phyloP scores from a whole-genome alignment of 2,113 vertebrate species.

The Rattus rattus region DNA sequence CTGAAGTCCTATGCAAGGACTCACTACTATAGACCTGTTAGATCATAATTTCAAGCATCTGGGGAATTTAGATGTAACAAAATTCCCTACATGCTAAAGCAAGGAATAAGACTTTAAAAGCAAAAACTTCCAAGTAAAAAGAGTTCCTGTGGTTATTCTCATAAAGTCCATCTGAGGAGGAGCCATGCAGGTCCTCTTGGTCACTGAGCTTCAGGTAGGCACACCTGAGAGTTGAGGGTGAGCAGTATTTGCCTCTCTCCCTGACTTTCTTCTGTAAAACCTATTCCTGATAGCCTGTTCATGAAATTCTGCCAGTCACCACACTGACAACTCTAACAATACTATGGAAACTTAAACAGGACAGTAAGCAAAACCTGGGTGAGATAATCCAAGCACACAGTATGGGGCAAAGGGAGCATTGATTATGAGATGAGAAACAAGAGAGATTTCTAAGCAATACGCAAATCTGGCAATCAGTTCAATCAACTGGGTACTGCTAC shows the following conservation, averaged over 20 bases:
- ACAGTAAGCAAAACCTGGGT: neutral
- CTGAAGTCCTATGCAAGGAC: neutral
- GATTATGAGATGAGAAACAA: slow-evolving; percentile 24
- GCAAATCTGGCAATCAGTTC: neutral
- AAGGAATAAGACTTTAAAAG: neutral
- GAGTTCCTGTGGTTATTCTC: neutral
- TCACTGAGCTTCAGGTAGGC: slow-evolving; percentile 10
- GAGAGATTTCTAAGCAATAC: neutral
- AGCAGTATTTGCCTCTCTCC: neutral
- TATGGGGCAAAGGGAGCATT: neutral
- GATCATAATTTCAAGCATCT: slow-evolving; percentile 2
- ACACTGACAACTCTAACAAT: neutral
- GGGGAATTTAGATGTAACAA: slow-evolving; percentile 40
- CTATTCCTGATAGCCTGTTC: neutral
- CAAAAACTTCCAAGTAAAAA: neutral
- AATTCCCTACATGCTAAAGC: neutral
- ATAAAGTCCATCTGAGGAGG: neutral
- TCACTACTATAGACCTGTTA: neutral
- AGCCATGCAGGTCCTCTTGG: neutral
- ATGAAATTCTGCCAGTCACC: slow-evolving; percentile 30
- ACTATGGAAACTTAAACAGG: neutral
- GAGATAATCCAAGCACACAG: neutral
- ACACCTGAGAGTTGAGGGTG: neutral
- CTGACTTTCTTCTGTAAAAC: neutral
- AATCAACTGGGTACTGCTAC: neutral